Evolutionary conservation across 30 jellyfish, hydroid and myxozoan species (phyloP), one percentile per base, ranked within the genome.

Genomic region (Aurelia sp.): DNA sequence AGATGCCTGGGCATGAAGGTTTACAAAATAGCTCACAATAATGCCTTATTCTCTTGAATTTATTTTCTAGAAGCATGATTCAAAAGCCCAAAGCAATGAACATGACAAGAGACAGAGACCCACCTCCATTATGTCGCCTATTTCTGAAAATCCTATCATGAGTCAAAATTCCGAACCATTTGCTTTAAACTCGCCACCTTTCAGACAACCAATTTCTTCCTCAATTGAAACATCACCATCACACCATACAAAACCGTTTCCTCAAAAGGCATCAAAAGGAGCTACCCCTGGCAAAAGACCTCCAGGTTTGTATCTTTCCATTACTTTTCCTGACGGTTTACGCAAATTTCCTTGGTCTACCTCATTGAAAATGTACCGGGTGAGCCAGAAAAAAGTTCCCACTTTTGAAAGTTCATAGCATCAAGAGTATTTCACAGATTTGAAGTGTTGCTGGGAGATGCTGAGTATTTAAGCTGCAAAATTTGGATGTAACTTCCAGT

Each of bases 231-330:
- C 86, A 35, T 64, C 76, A 5, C 81, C 72, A 47, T 38, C 76
- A 1, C 81, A 80, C 48, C 62, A 17, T n/a, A 52, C 68, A 2
- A 82, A 59, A 19, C 72, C 84, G 17, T 31, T 44, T 16, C 63
- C 79, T 9, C 81, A 24, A 8, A 82, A 82, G 72, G 15, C 86
- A 13, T 51, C 71, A 9, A 81, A 72, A 24, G 67, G 77, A 13
- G 19, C 84, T 16, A 38, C 81, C 12, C 80, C 90, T 9, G 63
- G 81, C 71, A 44, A 67, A 50, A 81, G 91, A 70, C 81, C 83
- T 10, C 75, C 82, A n/a, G 92, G 92, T 16, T 30, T 7, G 15
- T 44, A 44, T 44, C 55, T 44, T 44, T 44, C 2, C 2, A 12
- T 44, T 44, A 44, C 33, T 44, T 44, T 44, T 44, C 55, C 55